These are phyloP conservation scores for Busseola fusca DNA, from an alignment of 2,888 invertebrate genomes.

Conservation along the genomic window DNA sequence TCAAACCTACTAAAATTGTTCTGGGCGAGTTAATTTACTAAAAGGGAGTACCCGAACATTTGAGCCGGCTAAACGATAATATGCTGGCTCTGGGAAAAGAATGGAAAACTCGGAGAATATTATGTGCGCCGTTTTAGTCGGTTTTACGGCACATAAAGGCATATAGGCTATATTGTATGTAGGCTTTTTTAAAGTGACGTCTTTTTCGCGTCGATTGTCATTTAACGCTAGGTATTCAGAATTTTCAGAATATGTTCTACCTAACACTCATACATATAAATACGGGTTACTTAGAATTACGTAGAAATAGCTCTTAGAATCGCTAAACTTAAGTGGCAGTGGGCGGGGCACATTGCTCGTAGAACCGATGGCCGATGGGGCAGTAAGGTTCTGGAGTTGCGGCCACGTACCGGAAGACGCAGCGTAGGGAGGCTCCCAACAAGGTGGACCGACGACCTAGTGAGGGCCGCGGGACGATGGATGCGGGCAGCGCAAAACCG, in stretches of 20 bases:
- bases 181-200: not conserved
- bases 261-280: not conserved
- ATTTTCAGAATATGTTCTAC: not conserved
- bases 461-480: no score
- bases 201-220: not conserved
- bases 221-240: not conserved
- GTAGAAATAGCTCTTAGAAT: no score
- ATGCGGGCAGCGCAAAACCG: no score
- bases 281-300: no score
- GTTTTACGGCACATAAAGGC: constrained; percentile 29
- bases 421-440: no score
- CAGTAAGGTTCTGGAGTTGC: no score
- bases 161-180: constrained; percentile 4
- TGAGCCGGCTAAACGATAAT: constrained; percentile 39
- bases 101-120: constrained; percentile 17
- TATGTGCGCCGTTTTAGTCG: constrained; percentile 8
- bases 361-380: no score
- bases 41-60: constrained; percentile 35
- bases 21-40: constrained; percentile 47
- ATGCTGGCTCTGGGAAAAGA: constrained; percentile 29
- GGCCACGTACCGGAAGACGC: no score
- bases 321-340: no score
- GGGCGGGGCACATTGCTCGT: no score
- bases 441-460: no score
- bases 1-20: constrained; percentile 30